Base-by-base conservation (phyloP, 2,888 invertebrate genomes). In the Lithophane socia region DNA sequence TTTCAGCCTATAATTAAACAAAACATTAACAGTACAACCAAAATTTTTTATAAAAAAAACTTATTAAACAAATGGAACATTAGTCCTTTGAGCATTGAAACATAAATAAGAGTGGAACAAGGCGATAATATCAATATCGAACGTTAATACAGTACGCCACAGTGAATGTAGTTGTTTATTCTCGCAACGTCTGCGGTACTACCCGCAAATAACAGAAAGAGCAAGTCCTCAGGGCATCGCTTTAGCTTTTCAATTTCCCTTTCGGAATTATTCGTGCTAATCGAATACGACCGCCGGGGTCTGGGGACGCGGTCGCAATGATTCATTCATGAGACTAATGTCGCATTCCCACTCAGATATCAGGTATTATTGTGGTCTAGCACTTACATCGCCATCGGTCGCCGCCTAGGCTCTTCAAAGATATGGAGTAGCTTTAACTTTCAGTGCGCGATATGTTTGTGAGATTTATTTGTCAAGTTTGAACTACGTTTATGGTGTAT, bases 181-280 rank as follows among this genome's bases (percentile, higher is more conserved):
- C 95, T 90, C 91, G 88, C 92, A 90, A 89, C 88, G 89, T 90
- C 91, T 91, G 91, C 89, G 90, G 92, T 91, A 92, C 93, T 92
- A 92, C 92, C 95, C 95, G 93, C 96, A 95, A 96, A 95, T 96
- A 96, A 95, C 94, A 96, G 96, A 96, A 96, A 96, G 96, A 96
- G 96, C 96, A 95, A 95, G 93, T 96, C 96, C 96, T 96, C 91
- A 90, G 96, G 96, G 96, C 94, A 95, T 95, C 95, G 95, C 95
- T 95, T 95, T 94, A 95, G 96, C 96, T 96, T 96, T 96, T 96
- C 96, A 96, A 96, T 96, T 96, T 96, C 96, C 96, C 96, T 96
- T 96, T 96, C 95, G 94, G 95, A 95, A 96, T 96, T 95, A 96
- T 96, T 96, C 94, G 94, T 94, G 93, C 95, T 96, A 96, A 96